Conservation (phyloP, 2,113 vertebrate species). For the Callospermophilus lateralis region DNA sequence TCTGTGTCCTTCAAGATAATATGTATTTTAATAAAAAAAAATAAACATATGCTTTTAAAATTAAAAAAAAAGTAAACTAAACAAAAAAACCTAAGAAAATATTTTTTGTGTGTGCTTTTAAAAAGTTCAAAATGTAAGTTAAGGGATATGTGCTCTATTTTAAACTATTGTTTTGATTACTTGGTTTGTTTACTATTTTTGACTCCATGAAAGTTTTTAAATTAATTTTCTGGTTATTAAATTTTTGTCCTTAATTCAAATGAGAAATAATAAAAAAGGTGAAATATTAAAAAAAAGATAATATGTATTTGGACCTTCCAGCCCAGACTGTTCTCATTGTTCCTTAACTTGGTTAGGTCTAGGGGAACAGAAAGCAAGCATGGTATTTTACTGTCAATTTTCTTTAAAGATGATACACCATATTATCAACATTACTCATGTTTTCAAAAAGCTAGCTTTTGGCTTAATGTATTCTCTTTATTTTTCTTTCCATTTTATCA, state of each 20-base stretch:
- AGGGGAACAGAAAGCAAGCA: no score
- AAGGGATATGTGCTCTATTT: background rate
- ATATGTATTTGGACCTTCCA: no score
- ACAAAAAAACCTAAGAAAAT: background rate
- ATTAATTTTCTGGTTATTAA: conserved; percentile 51
- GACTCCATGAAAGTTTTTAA: background rate
- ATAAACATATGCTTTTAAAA: no score
- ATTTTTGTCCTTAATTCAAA: background rate
- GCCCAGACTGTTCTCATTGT: no score
- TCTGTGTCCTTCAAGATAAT: no score
- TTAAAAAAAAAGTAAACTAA: no score
- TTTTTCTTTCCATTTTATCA: background rate
- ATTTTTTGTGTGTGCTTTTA: conserved; percentile 41
- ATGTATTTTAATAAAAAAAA: no score
- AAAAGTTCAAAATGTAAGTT: conserved; percentile 15
- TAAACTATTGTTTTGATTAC: background rate
- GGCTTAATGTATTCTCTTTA: background rate
- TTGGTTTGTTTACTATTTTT: background rate
- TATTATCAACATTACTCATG: background rate
- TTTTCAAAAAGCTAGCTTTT: background rate
- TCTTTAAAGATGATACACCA: background rate
- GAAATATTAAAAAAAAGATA: background rate
- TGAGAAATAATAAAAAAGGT: background rate
- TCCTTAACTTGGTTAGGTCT: background rate
- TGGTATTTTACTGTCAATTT: background rate